Percentiles rank a stretch among this genome's conserved stretches.
phyloP scores from a whole-genome alignment of 2,888 invertebrate species.

The Orchesellides sinensis region DNA sequence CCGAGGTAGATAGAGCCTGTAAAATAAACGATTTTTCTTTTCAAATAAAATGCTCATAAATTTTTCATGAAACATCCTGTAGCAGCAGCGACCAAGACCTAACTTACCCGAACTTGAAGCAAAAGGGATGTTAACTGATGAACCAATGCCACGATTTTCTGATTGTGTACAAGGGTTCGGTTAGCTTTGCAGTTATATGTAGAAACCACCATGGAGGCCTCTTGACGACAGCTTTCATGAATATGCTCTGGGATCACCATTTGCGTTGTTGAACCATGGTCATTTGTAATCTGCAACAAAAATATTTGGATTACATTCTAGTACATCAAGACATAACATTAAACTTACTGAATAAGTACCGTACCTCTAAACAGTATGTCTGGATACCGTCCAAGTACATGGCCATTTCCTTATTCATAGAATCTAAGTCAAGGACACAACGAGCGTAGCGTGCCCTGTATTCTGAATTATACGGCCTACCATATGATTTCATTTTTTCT shows the following conservation, averaged over 20 bases:
- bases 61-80: not conserved
- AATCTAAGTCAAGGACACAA: slow-evolving; percentile 90
- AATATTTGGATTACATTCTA: slow-evolving; percentile 2
- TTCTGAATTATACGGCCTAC: slow-evolving; percentile 87
- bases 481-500: slow-evolving; percentile 89
- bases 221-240: slow-evolving; percentile 90
- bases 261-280: slow-evolving; percentile 86
- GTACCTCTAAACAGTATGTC: slow-evolving; percentile 86
- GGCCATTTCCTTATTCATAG: slow-evolving; percentile 92
- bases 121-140: slow-evolving; percentile 93
- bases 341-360: not conserved
- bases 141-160: slow-evolving; percentile 84
- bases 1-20: slow-evolving; percentile 85
- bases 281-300: slow-evolving; percentile 84
- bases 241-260: slow-evolving; percentile 93
- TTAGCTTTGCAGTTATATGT: slow-evolving; percentile 81
- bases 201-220: slow-evolving; percentile 88
- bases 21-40: slow-evolving; percentile 37
- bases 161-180: slow-evolving; percentile 77
- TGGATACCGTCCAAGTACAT: slow-evolving; percentile 91
- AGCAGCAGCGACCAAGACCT: not conserved
- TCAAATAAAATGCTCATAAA: not conserved
- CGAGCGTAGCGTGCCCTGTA: slow-evolving; percentile 95
- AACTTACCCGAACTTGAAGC: slow-evolving; percentile 85
- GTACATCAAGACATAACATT: not conserved